Evolutionary conservation across 2,113 vertebrate genomes (phyloP), one percentile per base, ranked within the genome.

Genomic region (Sinocyclocheilus maitianheensis): DNA sequence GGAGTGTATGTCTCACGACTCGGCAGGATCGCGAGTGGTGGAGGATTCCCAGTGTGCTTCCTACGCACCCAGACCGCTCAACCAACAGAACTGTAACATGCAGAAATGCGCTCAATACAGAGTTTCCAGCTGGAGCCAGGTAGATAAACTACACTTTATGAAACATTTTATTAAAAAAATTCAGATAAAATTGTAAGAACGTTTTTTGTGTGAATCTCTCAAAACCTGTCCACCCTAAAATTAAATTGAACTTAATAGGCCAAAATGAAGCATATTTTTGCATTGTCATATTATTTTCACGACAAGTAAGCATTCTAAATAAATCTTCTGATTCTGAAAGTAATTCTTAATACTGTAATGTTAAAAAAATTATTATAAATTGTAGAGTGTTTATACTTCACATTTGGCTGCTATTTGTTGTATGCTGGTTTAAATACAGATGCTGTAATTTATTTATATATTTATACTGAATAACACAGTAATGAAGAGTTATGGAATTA

Each of bases 31-130:
- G 40, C 95, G 95, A 1, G 94, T 95, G 30, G 91, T 95, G 1
- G 95, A 97, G 8, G 95, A 96, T 0, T 65, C 92, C 0, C 74
- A 94, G 62, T 99, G 98, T 40, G 91, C 95, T 0, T 89, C 94
- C 37, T 96, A 97, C 2, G n/a, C 92, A 0, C 92, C 93, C 58
- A 95, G 94, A 37, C 98, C 98, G 0, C 92, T 89, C 2, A n/a
- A 91, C 81, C 92, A 91, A n/a, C 96, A 95, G 93, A 95, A 94
- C 78, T 99, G 98, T 93, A 96, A 94, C 91, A 77, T 95, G 89
- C 95, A 95, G 1, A 93, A 86, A 81, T 99, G 98, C 1, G 91
- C 95, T 0, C 89, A 92, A 81, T 97, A 97, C 94, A 96, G 75
- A 0, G 83, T 85, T 0, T 93, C 91, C 8, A 91, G 92, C 24